phyloP scores from a whole-genome alignment of 2,888 invertebrate genomes.

The Agelastica alni region DNA sequence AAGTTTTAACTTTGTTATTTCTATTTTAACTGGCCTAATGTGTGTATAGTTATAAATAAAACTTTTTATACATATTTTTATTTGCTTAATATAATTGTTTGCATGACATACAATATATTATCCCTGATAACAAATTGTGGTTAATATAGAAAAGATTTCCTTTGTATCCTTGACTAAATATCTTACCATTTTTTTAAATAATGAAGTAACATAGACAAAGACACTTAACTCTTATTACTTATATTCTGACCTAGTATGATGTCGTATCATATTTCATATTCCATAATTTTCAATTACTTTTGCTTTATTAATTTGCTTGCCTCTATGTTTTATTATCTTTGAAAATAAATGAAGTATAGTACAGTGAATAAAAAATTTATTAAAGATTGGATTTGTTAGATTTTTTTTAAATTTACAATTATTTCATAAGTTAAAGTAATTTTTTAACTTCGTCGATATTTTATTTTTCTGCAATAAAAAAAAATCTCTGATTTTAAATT shows the following conservation, averaged over 20 bases:
- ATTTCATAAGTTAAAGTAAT: too few species aligned
- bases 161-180: conserved; percentile 17
- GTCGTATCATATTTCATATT: conserved; percentile 6
- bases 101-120: conserved; percentile 22
- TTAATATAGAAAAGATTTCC: conserved; percentile 17
- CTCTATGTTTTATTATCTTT: background rate
- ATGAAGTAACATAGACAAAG: conserved; percentile 7
- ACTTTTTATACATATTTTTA: conserved; percentile 20
- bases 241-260: conserved; percentile 10
- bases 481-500: too few species aligned
- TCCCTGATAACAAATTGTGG: conserved; percentile 25
- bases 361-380: too few species aligned
- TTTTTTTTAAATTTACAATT: too few species aligned
- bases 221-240: conserved; percentile 11
- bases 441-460: too few species aligned
- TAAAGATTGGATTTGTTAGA: too few species aligned
- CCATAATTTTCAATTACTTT: conserved; percentile 5
- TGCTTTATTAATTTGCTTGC: background rate
- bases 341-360: background rate
- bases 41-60: conserved; percentile 17
- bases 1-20: too few species aligned
- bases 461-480: too few species aligned
- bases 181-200: conserved; percentile 12
- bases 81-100: conserved; percentile 25
- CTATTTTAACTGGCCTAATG: background rate